Base-by-base conservation (phyloP, 2,113 vertebrate species). In the Toxostoma redivivum region DNA sequence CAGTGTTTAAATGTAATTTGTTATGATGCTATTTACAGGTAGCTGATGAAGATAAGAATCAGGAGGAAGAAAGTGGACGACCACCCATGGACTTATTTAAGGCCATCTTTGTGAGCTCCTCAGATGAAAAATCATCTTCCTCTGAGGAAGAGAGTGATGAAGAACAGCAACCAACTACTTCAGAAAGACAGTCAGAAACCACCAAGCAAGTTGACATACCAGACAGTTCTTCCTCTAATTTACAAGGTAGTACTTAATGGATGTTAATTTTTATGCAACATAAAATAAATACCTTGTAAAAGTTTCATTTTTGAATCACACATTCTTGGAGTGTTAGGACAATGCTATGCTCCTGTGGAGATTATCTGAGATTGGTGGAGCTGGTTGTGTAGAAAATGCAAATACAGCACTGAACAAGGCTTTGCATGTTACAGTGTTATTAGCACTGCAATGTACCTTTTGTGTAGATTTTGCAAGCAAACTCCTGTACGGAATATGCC, bases 41-140 rank as follows among this genome's bases (percentile, higher is more conserved):
- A 50, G 50, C 35, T 61, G 56, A 70, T 54, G 89, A 97, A 86
- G 92, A n/a, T 12, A 92, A 67, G 48, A 94, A 94, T 12, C 79
- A 97, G 19, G 97, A 98, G 80, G 99, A 99, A 96, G 98, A 98
- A 94, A 97, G 91, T 33, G 96, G 98, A 35, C 99, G 99, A 40
- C 99, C 99, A 20, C 94, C 99, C 28, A 99, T 99, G 98, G 99
- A 99, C 90, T 97, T 99, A 74, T 99, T 99, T 94, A 99, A 99
- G 72, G 99, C 99, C 86, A 99, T 99, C 94, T 99, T 99, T 77
- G 98, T 97, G 71, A 97, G 98, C 92, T 99, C 99, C 17, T 99
- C 99, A 1, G 99, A 99, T 71, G 99, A 99, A 81, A 98, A 98
- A 71, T 99, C 98, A 18, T 99, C 98, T 4, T 99, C 99, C 16